A percentile compares a stretch with the other conserved stretches of the same genome.
Conservation (phyloP, 2,113 vertebrate species). For the Cavia porcellus region DNA sequence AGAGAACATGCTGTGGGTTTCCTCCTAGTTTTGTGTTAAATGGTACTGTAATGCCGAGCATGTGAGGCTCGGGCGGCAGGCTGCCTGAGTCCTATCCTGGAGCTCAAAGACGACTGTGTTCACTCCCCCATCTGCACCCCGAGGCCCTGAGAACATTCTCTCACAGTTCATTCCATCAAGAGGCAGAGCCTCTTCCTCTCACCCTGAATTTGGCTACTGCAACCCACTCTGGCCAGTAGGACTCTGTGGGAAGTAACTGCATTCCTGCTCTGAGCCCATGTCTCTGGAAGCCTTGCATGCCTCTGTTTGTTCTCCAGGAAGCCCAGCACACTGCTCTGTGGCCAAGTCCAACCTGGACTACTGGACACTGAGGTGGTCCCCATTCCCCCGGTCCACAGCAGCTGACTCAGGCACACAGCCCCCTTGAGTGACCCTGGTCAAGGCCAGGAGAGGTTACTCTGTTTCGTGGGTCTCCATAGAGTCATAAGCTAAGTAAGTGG, state of each 20-base stretch:
- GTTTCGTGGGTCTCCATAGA: not conserved
- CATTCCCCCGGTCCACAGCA: not conserved
- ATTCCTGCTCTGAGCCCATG: no score
- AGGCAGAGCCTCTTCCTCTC: not conserved
- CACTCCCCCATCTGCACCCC: not conserved
- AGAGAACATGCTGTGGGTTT: not conserved
- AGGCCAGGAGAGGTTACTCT: not conserved
- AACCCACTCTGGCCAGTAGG: not conserved
- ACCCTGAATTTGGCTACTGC: not conserved
- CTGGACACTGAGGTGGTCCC: not conserved
- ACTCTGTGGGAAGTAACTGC: no score
- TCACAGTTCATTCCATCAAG: not conserved
- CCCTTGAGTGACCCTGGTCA: not conserved
- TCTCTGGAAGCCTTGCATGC: not conserved
- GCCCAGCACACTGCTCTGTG: not conserved
- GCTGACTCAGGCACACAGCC: not conserved
- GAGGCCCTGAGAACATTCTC: not conserved
- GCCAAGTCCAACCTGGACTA: not conserved
- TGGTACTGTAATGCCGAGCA: not conserved
- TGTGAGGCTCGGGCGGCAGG: not conserved
- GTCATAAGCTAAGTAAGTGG: not conserved
- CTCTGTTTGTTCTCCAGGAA: not conserved
- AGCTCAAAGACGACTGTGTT: not conserved
- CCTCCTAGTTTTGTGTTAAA: not conserved
- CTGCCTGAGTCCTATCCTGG: not conserved